Conservation (phyloP, 2,888 invertebrate genomes). For the Diplolepis rosae region DNA sequence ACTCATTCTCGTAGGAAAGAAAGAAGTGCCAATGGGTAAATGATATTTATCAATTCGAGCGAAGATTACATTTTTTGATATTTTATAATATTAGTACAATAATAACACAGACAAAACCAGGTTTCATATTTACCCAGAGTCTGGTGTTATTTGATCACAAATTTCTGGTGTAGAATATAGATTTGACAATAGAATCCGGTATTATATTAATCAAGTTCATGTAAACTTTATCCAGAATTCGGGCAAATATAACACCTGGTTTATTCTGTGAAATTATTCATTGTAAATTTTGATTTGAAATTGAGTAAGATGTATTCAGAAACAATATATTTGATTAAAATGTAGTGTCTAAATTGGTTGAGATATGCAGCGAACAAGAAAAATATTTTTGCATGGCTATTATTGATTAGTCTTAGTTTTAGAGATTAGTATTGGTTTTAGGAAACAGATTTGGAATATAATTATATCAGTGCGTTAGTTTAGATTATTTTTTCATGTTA, state of each 20-base stretch:
- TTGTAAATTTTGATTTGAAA: no score
- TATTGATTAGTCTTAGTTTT: no score
- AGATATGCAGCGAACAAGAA: not conserved
- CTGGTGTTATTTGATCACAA: no score
- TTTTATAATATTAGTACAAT: not conserved
- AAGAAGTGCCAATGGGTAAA: slow-evolving; percentile 7
- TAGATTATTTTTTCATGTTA: not conserved
- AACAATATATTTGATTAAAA: not conserved
- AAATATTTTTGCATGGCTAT: not conserved
- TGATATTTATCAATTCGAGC: not conserved
- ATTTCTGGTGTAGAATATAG: no score
- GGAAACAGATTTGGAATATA: not conserved
- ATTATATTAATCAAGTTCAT: no score
- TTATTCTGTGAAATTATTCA: no score
- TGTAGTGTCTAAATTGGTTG: not conserved
- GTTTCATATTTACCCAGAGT: no score
- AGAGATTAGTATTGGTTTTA: not conserved
- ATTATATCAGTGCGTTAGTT: not conserved
- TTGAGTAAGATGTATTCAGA: no score
- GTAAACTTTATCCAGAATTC: no score
- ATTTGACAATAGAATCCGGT: no score
- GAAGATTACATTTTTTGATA: not conserved
- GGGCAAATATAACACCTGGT: no score
- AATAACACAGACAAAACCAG: no score
- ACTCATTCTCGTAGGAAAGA: not conserved